Evolutionary conservation across 2,113 vertebrate species (phyloP), one percentile per base, ranked within the genome.

Genomic region (Tautogolabrus adspersus): DNA sequence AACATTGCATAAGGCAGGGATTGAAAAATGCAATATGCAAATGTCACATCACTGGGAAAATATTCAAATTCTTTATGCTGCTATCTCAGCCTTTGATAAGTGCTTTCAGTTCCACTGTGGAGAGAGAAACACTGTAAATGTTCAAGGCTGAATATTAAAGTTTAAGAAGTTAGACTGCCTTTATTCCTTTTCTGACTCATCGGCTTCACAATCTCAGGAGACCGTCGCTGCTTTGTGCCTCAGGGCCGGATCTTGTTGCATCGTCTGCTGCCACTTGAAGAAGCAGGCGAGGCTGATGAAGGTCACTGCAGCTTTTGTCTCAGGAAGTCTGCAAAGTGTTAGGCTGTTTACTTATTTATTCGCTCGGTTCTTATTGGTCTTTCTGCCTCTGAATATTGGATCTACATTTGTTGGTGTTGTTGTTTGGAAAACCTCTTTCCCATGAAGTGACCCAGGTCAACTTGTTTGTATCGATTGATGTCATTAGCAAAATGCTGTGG

Each of bases 111-210:
- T 67, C 61, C 30, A 37, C 21, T 8, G 37, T 10, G 47, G 62
- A 61, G 61, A 34, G 19, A 69, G 56, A 75, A 77, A 52, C 34
- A 34, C 60, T 63, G 56, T 56, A 60, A 70, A 76, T 75, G 63
- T 90, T 83, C 51, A 76, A 63, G 77, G 42, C 65, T 83, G 61
- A 44, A 74, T 85, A 76, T 89, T 77, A 72, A 85, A 79, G 62
- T 84, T 89, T 62, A 42, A 76, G 63, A 79, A 73, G 69, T 66
- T 40, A 4, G 52, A 37, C 16, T 57, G 18, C 44, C 38, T 76
- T 74, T 62, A 42, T 75, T 81, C 62, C 37, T 62, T 55, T 49
- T 67, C 55, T 88, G 82, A 85, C 72, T 91, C 80, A 75, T 67
- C 66, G 4, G 15, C 61, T 59, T 34, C 61, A 38, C 74, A 7